Base-by-base conservation (phyloP, 2,113 vertebrate genomes). In the Brachypteracias leptosomus region DNA sequence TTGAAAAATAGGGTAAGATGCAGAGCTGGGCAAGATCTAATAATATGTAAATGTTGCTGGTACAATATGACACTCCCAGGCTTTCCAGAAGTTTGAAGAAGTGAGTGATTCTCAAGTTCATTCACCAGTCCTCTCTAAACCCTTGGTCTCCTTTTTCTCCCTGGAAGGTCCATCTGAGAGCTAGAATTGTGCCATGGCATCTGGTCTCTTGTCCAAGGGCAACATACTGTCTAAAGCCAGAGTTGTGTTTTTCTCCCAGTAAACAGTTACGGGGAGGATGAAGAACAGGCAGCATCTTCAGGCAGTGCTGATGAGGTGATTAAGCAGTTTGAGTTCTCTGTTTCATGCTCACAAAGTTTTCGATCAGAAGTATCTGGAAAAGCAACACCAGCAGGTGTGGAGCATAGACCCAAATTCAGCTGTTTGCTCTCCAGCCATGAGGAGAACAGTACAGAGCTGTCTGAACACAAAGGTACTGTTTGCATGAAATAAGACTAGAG, bases 301-400 rank as follows among this genome's bases (percentile, higher is more conserved):
- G 99, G 98, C 96, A 98, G 97, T 11, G 96, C 98, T 6, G 98
- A 98, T 5, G 98, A 99, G 76, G 90, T 99, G 88, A 97, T 98
- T 86, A 98, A 98, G 89, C 98, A 98, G 79, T 98, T 98, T 94
- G 98, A 99, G 96, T 98, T 98, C 90, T 99, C 98, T 1, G 98
- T 98, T 92, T 98, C 98, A 1, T 97, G 97, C 15, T 99, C 98
- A 7, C 98, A 98, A 92, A 98, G 98, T 58, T 98, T 99, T 63
- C 88, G 26, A 16, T 94, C 95, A 2, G 78, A 95, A 36, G 33
- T 94, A 3, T 80, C 78, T 46, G 89, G 98, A 76, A 95, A 96
- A 68, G 86, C 94, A 68, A 92, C 88, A 22, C 96, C 97, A 66
- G 85, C 58, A 19, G 74, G 74, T 2, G 12, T 95, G 70, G 95